Evolutionary conservation across 2,797 vertebrate species (phyloP), one percentile per base, ranked within the genome.

Genomic region (Tapirus indicus): DNA sequence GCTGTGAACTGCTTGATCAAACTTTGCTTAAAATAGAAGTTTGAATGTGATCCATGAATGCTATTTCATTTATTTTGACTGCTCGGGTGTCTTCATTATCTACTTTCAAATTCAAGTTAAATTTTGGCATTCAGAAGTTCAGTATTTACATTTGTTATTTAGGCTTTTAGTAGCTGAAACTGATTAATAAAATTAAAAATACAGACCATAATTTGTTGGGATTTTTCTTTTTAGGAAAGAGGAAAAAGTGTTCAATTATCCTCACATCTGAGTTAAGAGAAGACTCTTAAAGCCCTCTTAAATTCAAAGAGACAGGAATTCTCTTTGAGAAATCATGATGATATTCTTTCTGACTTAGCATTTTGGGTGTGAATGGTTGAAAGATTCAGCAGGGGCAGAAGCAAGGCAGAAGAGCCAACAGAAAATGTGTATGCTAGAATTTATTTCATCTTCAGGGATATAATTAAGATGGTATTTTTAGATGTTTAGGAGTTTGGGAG

Each of bases 61-160:
- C 23, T 84, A n/a, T 77, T 96, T 94, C 64, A 66, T 77, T 90
- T 86, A 72, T 86, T 74, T 83, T 80, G 35, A 92, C 6, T 47
- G 58, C 38, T 94, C 18, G 6, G 72, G 14, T 52, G 17, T 49
- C 77, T 82, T 78, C 18, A 38, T 69, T 11, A 83, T 18, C 47
- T 79, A 78, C 52, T 89, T 47, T 75, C n/a, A 96, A 93, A 80
- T n/a, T 92, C 49, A 92, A 78, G 80, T 72, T 77, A 80, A 54
- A 92, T 80, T 49, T 62, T 94, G 72, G 54, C 74, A 72, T 56
- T 74, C 64, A 18, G 20, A 95, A 94, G 69, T 69, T 92, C 32
- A 44, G 21, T 49, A 85, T 94, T 95, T 72, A 84, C 12, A 38
- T 94, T 77, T 69, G 12, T 92, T 83, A 83, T 77, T 80, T 74